A percentile compares a stretch with the other conserved stretches of the same genome.
Evolutionary conservation across 2,888 invertebrate genomes (phyloP).

Genomic region (Syrphus vitripennis): DNA sequence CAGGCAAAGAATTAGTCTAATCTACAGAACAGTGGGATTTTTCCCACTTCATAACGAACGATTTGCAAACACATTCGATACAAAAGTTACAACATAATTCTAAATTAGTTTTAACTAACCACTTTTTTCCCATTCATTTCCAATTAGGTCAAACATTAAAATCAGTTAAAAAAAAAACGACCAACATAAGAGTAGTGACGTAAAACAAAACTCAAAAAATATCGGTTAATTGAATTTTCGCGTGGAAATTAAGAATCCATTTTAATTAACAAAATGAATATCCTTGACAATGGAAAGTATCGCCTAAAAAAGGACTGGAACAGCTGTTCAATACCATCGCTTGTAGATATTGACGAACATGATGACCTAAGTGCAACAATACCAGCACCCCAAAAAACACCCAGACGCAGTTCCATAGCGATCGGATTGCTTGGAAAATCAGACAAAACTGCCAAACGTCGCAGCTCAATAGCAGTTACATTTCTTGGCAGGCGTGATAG

Average conservation of each 20-base stretch:
- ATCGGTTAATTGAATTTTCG: constrained; percentile 18
- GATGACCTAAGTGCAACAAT: constrained; percentile 73
- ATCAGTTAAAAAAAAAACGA: constrained; percentile 14
- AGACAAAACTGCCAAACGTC: constrained; percentile 79
- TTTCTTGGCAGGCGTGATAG: constrained; percentile 79
- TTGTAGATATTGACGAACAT: constrained; percentile 80
- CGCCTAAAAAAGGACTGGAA: constrained; percentile 80
- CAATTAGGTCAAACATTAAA: constrained; percentile 44
- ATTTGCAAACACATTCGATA: constrained; percentile 24
- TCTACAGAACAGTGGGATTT: not conserved
- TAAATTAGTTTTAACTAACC: not conserved
- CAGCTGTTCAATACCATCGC: constrained; percentile 80
- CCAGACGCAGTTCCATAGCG: constrained; percentile 80
- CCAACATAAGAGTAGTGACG: not conserved
- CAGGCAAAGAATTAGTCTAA: not conserved
- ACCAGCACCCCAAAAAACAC: constrained; percentile 77
- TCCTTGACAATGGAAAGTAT: constrained; percentile 80
- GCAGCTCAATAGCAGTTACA: constrained; percentile 81
- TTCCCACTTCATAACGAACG: not conserved
- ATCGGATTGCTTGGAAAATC: constrained; percentile 78
- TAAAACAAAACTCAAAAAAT: not conserved
- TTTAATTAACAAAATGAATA: constrained; percentile 76
- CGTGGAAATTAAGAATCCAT: not conserved
- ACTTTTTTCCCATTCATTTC: not conserved
- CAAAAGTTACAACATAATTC: not conserved